phyloP scores from a whole-genome alignment of 2,797 vertebrate genomes.

The Benthosema pterotum region DNA sequence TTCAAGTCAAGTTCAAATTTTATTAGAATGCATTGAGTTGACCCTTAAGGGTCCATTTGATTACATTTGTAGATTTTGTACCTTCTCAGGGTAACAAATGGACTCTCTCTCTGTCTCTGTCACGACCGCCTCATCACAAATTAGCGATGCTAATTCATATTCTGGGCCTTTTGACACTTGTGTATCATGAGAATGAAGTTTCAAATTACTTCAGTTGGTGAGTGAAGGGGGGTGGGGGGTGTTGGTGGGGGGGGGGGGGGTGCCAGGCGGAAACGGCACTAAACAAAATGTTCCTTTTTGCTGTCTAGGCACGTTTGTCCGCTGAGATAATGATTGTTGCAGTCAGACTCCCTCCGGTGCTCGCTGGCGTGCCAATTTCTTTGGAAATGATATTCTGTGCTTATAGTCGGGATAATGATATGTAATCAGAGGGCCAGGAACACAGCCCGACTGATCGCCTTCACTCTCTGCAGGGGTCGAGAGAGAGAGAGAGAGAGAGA shows the following conservation, averaged over 20 bases:
- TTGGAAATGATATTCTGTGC: conserved; percentile 48
- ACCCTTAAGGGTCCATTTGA: too few species aligned
- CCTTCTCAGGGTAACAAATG: too few species aligned
- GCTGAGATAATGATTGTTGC: conserved; percentile 41
- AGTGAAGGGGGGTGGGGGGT: conserved; percentile 7
- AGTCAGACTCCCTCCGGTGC: conserved; percentile 26
- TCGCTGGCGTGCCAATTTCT: conserved; percentile 56
- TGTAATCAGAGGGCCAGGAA: conserved; percentile 49
- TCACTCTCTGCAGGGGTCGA: conserved; percentile 14
- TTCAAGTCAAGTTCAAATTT: too few species aligned
- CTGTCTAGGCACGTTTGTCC: conserved; percentile 46
- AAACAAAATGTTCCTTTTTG: conserved; percentile 29
- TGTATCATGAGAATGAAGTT: conserved; percentile 30
- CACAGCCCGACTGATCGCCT: conserved; percentile 35
- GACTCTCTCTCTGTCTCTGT: conserved; percentile 11
- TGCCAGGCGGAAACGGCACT: background rate
- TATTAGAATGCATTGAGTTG: too few species aligned
- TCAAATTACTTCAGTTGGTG: conserved; percentile 28
- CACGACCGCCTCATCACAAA: conserved; percentile 42
- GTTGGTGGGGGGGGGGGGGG: too few species aligned
- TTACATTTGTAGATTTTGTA: too few species aligned
- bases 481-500: background rate
- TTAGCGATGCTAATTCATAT: conserved; percentile 33
- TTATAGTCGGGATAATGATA: conserved; percentile 45
- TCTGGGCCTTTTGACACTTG: conserved; percentile 16